Conservation (phyloP, 2,797 vertebrate genomes). For the Mionectes olivaceus region DNA sequence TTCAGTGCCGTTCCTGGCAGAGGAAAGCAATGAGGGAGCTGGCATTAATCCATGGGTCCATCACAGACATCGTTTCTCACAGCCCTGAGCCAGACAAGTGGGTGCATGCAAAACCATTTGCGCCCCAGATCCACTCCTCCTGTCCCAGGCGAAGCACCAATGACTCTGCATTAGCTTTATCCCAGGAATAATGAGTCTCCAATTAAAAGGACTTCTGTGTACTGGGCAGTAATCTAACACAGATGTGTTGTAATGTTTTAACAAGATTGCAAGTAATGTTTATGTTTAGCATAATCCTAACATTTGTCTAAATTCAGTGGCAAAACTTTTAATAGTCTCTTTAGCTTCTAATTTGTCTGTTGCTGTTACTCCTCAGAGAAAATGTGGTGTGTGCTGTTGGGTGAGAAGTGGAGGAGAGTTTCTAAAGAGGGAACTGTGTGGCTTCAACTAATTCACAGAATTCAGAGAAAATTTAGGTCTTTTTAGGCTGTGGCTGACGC, state of each 20-base stretch:
- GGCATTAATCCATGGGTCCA: neutral
- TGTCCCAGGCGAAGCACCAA: neutral
- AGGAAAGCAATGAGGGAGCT: neutral
- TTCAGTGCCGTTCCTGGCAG: neutral
- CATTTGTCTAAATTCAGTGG: neutral
- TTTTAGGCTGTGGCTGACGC: neutral
- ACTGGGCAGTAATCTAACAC: neutral
- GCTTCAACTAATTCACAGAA: neutral
- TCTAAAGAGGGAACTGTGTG: neutral
- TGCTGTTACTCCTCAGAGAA: neutral
- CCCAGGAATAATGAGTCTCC: neutral
- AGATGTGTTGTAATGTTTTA: neutral
- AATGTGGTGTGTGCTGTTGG: neutral
- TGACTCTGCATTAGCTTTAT: neutral
- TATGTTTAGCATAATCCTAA: neutral
- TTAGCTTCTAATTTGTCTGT: neutral
- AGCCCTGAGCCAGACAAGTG: neutral
- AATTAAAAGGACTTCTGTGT: neutral
- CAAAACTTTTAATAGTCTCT: neutral
- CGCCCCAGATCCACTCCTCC: neutral
- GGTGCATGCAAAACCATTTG: neutral
- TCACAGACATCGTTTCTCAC: rapidly evolving
- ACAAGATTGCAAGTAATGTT: neutral
- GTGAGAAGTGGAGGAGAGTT: neutral
- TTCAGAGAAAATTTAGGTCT: neutral